Conservation (phyloP, 2,113 vertebrate species). For the Callorhinus ursinus region DNA sequence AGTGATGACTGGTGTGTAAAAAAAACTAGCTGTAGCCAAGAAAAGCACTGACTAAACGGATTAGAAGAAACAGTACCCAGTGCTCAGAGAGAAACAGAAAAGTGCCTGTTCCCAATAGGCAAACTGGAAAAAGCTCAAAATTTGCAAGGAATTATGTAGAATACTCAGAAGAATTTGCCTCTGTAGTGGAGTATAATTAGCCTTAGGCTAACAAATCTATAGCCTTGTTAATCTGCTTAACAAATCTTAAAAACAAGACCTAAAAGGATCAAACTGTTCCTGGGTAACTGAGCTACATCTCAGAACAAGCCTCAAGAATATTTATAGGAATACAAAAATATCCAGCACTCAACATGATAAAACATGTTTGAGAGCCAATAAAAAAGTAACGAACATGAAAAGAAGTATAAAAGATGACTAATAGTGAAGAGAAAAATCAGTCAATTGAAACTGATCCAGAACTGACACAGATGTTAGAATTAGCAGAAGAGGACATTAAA, state of each 20-base stretch:
- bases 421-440: background rate
- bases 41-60: background rate
- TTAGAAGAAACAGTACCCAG: background rate
- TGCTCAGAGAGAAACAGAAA: background rate
- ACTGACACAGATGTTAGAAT: background rate
- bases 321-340: constrained; percentile 9
- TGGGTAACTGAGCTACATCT: background rate
- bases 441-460: background rate
- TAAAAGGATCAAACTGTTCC: background rate
- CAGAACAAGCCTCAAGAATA: constrained; percentile 1
- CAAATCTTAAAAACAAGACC: background rate
- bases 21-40: background rate
- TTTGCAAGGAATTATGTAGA: background rate
- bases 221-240: background rate
- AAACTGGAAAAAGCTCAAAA: background rate
- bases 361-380: background rate
- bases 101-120: background rate
- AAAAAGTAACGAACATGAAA: background rate
- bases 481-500: background rate
- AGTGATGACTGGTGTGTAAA: background rate
- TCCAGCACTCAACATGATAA: background rate
- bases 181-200: constrained; percentile 16
- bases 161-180: background rate
- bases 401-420: background rate
- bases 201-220: background rate